Percentiles rank a stretch among this genome's conserved stretches.
phyloP scores from a whole-genome alignment of 2,113 vertebrate genomes.

The Oncorhynchus nerka region DNA sequence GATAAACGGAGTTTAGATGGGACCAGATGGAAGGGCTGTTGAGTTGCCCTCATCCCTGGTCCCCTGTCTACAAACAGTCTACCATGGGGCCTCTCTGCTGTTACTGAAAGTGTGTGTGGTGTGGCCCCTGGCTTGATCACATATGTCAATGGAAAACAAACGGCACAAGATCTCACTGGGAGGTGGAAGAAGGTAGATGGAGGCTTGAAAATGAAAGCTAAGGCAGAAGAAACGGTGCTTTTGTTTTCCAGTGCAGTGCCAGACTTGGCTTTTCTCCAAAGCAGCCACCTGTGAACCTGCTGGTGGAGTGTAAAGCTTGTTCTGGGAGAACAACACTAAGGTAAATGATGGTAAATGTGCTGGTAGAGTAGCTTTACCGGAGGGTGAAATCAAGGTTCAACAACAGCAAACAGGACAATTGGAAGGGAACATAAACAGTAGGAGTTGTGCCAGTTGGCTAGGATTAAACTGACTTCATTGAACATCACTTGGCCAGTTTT shows the following conservation, averaged over 20 bases:
- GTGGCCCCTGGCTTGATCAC: conserved; percentile 30
- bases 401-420: too few relatives aligned
- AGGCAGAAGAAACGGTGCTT: conserved; percentile 18
- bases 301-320: neutral
- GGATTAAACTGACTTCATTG: conserved; percentile 4
- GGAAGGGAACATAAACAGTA: too few relatives aligned
- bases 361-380: neutral
- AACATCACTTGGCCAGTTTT: neutral
- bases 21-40: conserved; percentile 32
- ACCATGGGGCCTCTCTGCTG: too few relatives aligned
- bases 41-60: neutral
- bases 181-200: neutral
- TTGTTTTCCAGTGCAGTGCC: conserved; percentile 31
- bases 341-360: conserved; percentile 13
- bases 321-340: conserved; percentile 31
- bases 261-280: conserved; percentile 22
- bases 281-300: conserved; percentile 31
- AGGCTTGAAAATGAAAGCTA: conserved; percentile 18
- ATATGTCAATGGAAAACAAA: conserved; percentile 48
- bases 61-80: neutral
- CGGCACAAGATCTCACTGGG: conserved; percentile 24
- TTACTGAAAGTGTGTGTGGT: neutral
- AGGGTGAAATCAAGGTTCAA: neutral
- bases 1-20: conserved; percentile 30
- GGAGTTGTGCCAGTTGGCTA: neutral